Base-by-base conservation (phyloP, 2,113 vertebrate species). In the Epinephelus moara region DNA sequence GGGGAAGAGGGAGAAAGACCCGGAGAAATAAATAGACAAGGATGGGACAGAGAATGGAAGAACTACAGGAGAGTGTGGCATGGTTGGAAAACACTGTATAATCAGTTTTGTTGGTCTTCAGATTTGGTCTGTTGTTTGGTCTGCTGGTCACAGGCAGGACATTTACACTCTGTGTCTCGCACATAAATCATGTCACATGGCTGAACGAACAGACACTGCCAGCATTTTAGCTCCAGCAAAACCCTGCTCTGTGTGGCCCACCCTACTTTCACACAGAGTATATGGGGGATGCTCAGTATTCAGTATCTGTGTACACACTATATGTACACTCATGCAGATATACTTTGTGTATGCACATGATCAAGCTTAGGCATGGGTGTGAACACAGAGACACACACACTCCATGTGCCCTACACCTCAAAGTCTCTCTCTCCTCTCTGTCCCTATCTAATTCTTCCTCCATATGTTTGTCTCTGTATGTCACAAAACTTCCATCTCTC, bases 121-220 rank as follows among this genome's bases (percentile, higher is more conserved):
- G 75, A 37, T 75, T 82, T 57, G 70, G 71, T 60, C 59, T 78
- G 81, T 75, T 85, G 78, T 82, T 83, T 89, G 88, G 93, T 93
- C 90, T 85, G 87, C 90, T 92, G 87, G 89, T 92, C 91, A 89
- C 89, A 91, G 70, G 85, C 90, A 90, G 92, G 90, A 89, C 90
- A 91, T 94, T 95, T 93, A 92, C 86, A 85, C 90, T 84, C 71
- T 63, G 63, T 78, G 84, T 92, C 88, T 89, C 68, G 8, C 81
- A 93, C 93, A 94, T 95, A 95, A 95, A 94, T 95, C 93, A 93
- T 85, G 89, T 92, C 87, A 81, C 89, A 93, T 81, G 90, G 89
- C 81, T 86, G 88, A 91, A 85, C 68, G 89, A 84, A 81, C 87
- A 93, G 84, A 93, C 83, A 89, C 84, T 25, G 60, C 78, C 82